These are phyloP conservation scores for Coleophora flavipennella DNA, from an alignment of 2,888 invertebrate genomes.

Conservation along the genomic window DNA sequence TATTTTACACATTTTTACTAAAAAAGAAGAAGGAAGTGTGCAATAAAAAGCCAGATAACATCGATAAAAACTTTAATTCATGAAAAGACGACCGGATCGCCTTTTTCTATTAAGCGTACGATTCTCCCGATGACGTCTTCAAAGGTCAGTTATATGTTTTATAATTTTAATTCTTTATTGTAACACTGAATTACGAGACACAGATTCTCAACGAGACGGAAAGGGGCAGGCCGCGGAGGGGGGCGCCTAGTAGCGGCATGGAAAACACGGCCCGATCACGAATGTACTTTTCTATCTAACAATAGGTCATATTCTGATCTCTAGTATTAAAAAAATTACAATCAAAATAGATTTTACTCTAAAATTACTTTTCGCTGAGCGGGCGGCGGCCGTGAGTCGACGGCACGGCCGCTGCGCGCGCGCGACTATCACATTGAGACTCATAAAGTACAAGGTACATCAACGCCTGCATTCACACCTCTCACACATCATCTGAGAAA, in stretches of 20 bases:
- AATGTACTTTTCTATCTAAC: slow-evolving; percentile 70
- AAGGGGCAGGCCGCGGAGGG: slow-evolving; percentile 49
- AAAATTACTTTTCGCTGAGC: slow-evolving; percentile 60
- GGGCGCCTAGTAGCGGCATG: slow-evolving; percentile 25
- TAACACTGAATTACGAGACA: slow-evolving; percentile 65
- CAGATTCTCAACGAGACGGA: slow-evolving; percentile 58
- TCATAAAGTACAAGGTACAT: slow-evolving; percentile 56
- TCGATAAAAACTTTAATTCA: slow-evolving; percentile 72
- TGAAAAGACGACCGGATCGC: slow-evolving; percentile 54
- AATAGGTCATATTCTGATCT: slow-evolving; percentile 61
- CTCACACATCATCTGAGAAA: slow-evolving; percentile 35
- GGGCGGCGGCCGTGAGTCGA: slow-evolving; percentile 59
- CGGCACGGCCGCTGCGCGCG: slow-evolving; percentile 57
- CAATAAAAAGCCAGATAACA: slow-evolving; percentile 51
- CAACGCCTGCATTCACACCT: slow-evolving; percentile 24
- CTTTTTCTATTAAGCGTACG: slow-evolving; percentile 66
- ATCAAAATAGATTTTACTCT: slow-evolving; percentile 71
- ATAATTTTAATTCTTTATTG: slow-evolving; percentile 55
- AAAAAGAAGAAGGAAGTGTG: too few relatives aligned
- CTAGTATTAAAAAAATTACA: slow-evolving; percentile 70
- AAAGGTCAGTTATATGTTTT: slow-evolving; percentile 41
- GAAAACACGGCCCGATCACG: slow-evolving; percentile 61
- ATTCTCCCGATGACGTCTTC: slow-evolving; percentile 60
- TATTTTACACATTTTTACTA: too few relatives aligned
- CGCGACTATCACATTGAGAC: slow-evolving; percentile 70